Percentiles rank a stretch among this genome's conserved stretches.
Conservation (phyloP, 30 jellyfish, hydroid and myxozoan genomes). For the Pelagia noctiluca region DNA sequence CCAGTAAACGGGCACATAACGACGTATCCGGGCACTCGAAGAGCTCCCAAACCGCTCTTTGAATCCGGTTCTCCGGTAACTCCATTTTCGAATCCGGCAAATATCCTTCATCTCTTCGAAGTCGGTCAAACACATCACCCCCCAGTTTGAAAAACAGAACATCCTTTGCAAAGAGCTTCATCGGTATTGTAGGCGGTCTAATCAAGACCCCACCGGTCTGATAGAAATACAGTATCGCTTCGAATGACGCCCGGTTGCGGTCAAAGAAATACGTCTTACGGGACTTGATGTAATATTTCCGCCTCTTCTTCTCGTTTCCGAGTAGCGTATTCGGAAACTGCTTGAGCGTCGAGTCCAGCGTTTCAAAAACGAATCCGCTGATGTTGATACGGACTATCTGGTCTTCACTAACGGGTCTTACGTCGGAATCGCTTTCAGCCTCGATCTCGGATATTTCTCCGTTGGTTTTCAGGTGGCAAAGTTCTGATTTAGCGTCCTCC, state of each 20-base stretch:
- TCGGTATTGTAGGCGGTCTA: constrained; percentile 93
- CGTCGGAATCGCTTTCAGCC: constrained; percentile 1
- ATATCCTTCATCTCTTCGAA: constrained; percentile 89
- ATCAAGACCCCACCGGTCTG: constrained; percentile 91
- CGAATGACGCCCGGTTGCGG: constrained; percentile 94
- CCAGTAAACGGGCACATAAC: constrained; percentile 80
- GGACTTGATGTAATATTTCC: constrained; percentile 56
- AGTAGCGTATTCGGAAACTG: constrained; percentile 87
- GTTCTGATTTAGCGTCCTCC: not conserved
- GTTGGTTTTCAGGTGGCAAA: constrained; percentile 16
- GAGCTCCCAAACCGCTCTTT: constrained; percentile 87
- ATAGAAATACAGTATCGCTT: constrained; percentile 88
- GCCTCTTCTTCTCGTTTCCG: constrained; percentile 74
- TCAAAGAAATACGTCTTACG: constrained; percentile 87
- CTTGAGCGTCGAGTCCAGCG: constrained; percentile 74
- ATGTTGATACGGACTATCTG: constrained; percentile 82
- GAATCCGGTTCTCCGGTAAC: constrained; percentile 78
- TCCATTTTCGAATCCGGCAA: constrained; percentile 70
- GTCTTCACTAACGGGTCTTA: constrained; percentile 54
- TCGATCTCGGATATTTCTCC: constrained; percentile 12
- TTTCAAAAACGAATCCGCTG: constrained; percentile 90
- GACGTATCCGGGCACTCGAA: constrained; percentile 95
- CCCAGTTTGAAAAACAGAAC: constrained; percentile 90
- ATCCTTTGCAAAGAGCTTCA: constrained; percentile 89
- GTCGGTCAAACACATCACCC: constrained; percentile 70